Evolutionary conservation across 2,113 vertebrate genomes (phyloP).

Genomic region (Aegithalos caudatus): DNA sequence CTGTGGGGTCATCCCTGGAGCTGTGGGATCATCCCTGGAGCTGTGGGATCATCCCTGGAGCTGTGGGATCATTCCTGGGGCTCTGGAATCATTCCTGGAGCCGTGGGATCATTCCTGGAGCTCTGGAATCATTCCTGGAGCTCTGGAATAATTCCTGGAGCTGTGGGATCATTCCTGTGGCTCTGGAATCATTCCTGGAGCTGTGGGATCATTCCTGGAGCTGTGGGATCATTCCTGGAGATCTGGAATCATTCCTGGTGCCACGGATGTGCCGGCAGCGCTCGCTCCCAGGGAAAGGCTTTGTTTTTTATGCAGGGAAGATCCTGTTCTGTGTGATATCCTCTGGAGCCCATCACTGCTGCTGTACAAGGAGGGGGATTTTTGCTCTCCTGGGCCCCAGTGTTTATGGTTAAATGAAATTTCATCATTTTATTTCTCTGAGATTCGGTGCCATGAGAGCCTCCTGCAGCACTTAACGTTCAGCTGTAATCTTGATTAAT

Average conservation of each 20-base stretch:
- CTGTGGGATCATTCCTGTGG: rapidly evolving
- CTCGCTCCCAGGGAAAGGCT: not conserved
- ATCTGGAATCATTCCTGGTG: rapidly evolving
- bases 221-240: rapidly evolving
- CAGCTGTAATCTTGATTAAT: constrained; percentile 29
- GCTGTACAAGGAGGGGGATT: not conserved
- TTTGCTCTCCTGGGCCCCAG: not conserved
- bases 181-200: too few relatives aligned
- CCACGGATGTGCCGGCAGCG: rapidly evolving
- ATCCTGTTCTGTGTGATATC: not conserved
- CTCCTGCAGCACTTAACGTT: not conserved
- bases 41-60: not conserved
- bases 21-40: rapidly evolving
- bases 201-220: rapidly evolving
- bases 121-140: not conserved
- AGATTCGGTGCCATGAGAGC: not conserved
- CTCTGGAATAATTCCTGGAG: rapidly evolving
- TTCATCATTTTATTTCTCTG: constrained; percentile 8
- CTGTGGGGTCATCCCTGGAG: rapidly evolving
- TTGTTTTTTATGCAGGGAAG: not conserved
- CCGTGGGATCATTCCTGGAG: not conserved
- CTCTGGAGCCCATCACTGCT: not conserved
- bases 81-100: not conserved
- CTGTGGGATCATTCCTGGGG: not conserved
- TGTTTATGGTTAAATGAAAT: not conserved